Conservation (phyloP, 2,888 invertebrate species). For the Amphipyra tragopoginis region DNA sequence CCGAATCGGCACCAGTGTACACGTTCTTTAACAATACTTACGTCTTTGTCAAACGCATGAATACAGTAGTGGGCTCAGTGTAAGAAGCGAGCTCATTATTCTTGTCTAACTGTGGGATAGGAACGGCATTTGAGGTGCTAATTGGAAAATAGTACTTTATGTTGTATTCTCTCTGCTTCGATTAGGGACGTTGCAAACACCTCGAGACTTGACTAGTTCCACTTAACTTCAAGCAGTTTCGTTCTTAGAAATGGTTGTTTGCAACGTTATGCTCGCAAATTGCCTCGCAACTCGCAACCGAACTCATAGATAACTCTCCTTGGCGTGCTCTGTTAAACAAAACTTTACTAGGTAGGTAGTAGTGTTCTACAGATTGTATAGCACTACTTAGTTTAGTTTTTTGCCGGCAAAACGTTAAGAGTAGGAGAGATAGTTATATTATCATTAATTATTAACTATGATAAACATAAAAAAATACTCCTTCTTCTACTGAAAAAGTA, state of each 20-base stretch:
- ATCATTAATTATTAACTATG: no score
- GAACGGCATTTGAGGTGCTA: slow-evolving; percentile 67
- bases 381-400: no score
- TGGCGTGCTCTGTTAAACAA: no score
- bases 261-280: no score
- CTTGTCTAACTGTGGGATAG: slow-evolving; percentile 64
- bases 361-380: no score
- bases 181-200: slow-evolving; percentile 25
- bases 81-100: slow-evolving; percentile 58
- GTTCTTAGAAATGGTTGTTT: background rate
- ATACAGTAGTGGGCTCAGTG: slow-evolving; percentile 50
- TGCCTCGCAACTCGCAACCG: no score
- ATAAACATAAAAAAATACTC: no score
- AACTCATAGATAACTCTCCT: no score
- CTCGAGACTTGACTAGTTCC: slow-evolving; percentile 10
- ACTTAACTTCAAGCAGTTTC: background rate
- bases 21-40: slow-evolving; percentile 33
- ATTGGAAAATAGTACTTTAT: slow-evolving; percentile 58
- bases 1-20: slow-evolving; percentile 4
- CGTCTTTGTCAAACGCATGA: slow-evolving; percentile 51
- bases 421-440: no score
- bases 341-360: no score
- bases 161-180: slow-evolving; percentile 34
- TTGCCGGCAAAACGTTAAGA: no score
- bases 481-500: no score